phyloP scores from a whole-genome alignment of 1,140 invertebrate genomes.

The Zelostemma sp. region DNA sequence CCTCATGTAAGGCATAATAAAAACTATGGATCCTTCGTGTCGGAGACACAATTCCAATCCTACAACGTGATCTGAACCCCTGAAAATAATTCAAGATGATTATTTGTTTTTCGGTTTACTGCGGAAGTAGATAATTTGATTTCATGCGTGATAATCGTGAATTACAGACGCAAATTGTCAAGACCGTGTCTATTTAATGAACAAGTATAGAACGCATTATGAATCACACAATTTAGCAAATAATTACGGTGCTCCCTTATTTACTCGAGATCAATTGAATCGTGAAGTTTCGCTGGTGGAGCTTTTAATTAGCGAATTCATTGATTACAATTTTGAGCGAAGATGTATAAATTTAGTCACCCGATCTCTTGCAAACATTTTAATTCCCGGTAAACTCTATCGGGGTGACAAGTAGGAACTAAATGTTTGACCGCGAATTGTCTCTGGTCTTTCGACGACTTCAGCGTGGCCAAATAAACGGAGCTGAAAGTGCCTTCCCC shows the following conservation, averaged over 20 bases:
- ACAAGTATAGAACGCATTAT: too few species aligned
- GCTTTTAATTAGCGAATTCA: too few species aligned
- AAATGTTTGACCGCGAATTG: constrained; percentile 87
- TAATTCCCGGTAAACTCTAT: constrained; percentile 82
- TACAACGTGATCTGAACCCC: constrained; percentile 86
- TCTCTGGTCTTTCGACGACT: constrained; percentile 69
- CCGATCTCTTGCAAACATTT: constrained; percentile 85
- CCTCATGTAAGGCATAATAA: constrained; percentile 91
- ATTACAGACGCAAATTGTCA: too few species aligned
- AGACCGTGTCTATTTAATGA: too few species aligned
- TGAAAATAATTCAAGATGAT: constrained; percentile 64
- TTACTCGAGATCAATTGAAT: too few species aligned
- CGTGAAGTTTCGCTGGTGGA: too few species aligned
- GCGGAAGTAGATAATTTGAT: too few species aligned
- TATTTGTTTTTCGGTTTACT: too few species aligned
- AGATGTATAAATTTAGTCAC: constrained; percentile 71
- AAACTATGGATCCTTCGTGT: constrained; percentile 84
- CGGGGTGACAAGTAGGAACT: constrained; percentile 84
- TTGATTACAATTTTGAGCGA: too few species aligned
- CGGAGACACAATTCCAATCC: constrained; percentile 84
- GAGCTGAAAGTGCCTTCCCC: constrained; percentile 88
- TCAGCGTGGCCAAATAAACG: constrained; percentile 81
- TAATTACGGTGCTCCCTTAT: too few species aligned
- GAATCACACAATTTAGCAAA: too few species aligned
- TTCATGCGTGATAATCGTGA: too few species aligned